A percentile compares a stretch with the other conserved stretches of the same genome.
phyloP scores from a whole-genome alignment of 2,113 vertebrate species.

The Chaetodon auriga region DNA sequence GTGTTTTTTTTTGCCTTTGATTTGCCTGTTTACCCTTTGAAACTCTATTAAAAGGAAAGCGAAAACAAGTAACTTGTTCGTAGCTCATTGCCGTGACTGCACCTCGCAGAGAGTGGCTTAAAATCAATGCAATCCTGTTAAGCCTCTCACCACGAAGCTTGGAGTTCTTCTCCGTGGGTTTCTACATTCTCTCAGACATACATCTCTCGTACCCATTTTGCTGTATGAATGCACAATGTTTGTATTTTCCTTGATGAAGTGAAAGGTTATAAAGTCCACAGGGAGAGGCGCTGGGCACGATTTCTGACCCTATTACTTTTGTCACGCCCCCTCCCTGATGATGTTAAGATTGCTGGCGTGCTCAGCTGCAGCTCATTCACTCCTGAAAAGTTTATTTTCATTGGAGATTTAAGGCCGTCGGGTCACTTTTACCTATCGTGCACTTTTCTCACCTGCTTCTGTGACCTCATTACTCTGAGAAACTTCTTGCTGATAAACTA shows the following conservation, averaged over 20 bases:
- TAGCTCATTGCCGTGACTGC: conserved; percentile 43
- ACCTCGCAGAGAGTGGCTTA: conserved; percentile 30
- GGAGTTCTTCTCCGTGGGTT: conserved; percentile 39
- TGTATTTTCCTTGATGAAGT: conserved; percentile 36
- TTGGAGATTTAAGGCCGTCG: conserved; percentile 14
- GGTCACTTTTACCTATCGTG: neutral
- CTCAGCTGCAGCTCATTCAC: neutral
- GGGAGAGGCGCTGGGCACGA: neutral
- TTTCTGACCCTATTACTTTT: conserved; percentile 21
- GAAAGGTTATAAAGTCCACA: conserved; percentile 3
- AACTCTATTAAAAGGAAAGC: conserved; percentile 47
- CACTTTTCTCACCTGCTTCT: conserved; percentile 5
- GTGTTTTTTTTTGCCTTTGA: conserved; percentile 18
- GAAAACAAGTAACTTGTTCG: conserved; percentile 36
- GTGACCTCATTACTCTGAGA: conserved; percentile 13
- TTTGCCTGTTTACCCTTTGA: conserved; percentile 46
- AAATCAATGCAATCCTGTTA: conserved; percentile 61
- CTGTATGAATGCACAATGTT: neutral
- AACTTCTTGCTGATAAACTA: conserved; percentile 41
- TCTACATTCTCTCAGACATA: conserved; percentile 38
- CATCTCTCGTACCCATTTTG: conserved; percentile 24
- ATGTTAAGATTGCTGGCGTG: neutral
- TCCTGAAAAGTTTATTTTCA: neutral
- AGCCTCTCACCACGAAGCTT: conserved; percentile 47
- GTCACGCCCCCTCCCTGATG: neutral